Evolutionary conservation across 30 jellyfish, hydroid and myxozoan genomes (phyloP), one percentile per base, ranked within the genome.

Genomic region (Cassiopea xamachana): DNA sequence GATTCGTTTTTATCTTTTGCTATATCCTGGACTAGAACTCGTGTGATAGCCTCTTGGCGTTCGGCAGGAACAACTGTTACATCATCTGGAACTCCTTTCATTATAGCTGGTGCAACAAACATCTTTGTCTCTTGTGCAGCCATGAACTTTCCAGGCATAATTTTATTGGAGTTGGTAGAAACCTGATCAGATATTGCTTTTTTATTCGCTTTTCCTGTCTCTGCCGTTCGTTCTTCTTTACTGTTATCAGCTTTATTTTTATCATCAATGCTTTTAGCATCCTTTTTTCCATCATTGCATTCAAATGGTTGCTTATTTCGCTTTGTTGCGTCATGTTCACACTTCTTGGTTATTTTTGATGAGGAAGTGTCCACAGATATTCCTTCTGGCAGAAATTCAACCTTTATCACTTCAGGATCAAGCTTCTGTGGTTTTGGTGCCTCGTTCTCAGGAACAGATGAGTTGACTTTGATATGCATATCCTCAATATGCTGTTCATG

Each of bases 311-410:
- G 45, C 7, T 69, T 39, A 7, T 85, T 19, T 16, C 59, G 47
- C 15, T 73, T 59, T 47, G 92, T 15, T 45, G 79, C 45, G 0
- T 75, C 88, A 44, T 46, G 61, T 12, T 81, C 67, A 84, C 92
- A 89, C 73, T 89, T 89, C 92, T 89, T 81, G 1, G 92, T 5
- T 0, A 89, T 82, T 61, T 89, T 89, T 59, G 88, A 74, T 73
- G 92, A 86, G 1, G 92, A 87, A 14, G 96, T 89, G 51, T 89
- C 92, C 2, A 89, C 96, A 69, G 92, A 83, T 50, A 90, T 94
- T 58, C 95, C 99, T 45, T 95, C 99, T 2, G 99, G 98, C 39
- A 95, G 84, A 74, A 95, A 95, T 48, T 95, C 99, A n/a, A 95
- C 99, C 83, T 95, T 95, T 85, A 95, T 88, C 19, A 95, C 93